Conservation (phyloP, 2,888 invertebrate genomes). For the Agrilus biguttatus region DNA sequence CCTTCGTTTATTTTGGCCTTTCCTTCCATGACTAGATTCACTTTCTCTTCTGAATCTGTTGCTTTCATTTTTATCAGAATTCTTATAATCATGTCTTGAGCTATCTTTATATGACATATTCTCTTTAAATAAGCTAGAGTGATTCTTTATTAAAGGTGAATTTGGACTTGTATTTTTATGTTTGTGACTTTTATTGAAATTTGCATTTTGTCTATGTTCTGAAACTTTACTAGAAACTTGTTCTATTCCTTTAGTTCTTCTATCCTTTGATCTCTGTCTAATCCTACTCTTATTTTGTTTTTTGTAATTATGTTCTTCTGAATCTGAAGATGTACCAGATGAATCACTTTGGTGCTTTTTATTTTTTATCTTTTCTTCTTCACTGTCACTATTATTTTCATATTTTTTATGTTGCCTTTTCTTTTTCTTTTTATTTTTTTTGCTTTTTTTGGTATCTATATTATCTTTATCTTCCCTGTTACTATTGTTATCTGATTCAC, state of each 20-base stretch:
- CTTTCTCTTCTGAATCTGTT: background rate
- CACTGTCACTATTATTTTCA: conserved; percentile 12
- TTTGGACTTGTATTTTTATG: no score
- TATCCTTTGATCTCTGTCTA: background rate
- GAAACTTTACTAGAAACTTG: no score
- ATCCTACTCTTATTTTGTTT: background rate
- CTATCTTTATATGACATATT: background rate
- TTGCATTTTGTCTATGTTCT: background rate
- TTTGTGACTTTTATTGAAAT: no score
- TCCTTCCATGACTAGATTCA: background rate
- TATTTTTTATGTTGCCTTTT: conserved; percentile 14
- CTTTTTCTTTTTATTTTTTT: conserved; percentile 6
- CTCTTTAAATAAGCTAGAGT: no score
- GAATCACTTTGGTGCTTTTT: conserved; percentile 4
- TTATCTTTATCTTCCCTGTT: conserved; percentile 14
- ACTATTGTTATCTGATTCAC: conserved; percentile 24
- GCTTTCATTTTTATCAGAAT: background rate
- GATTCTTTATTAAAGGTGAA: no score
- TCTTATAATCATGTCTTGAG: background rate
- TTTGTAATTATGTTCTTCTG: background rate
- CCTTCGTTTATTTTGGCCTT: background rate
- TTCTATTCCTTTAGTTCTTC: no score
- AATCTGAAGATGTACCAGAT: conserved; percentile 4
- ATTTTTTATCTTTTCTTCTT: conserved; percentile 7
- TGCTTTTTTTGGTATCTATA: conserved; percentile 10